Base-by-base conservation (phyloP, 2,888 invertebrate species). In the Sericinus montela region DNA sequence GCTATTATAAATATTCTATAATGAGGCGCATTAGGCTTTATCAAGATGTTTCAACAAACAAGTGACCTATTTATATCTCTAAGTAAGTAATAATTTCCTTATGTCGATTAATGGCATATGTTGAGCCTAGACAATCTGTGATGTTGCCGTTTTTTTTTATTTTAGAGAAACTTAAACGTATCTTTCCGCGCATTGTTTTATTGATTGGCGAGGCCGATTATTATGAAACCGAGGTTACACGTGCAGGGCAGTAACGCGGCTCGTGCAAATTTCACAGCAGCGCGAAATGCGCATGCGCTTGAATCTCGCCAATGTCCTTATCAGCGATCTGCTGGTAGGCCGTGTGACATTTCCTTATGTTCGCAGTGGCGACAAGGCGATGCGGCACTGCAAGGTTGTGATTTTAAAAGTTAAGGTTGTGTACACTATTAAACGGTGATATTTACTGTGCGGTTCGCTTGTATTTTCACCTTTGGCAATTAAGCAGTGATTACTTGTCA, bases 181-280 rank as follows among this genome's bases (percentile, higher is more conserved):
- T 15, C 45, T 52, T 52, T 45, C 45, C 46, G 45, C 45, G 41
- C 44, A 50, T 47, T 47, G 46, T 50, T 46, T 45, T 40, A 45
- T 41, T 51, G 51, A 25, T 40, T 48, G 34, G 44, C 52, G 42
- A 55, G 45, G 60, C 63, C 56, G 57, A 60, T 62, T 65, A 69
- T 63, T 59, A 65, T 65, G 56, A 57, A 62, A 57, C 56, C 65
- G 67, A 78, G 70, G 73, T 73, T 72, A 75, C 80, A 80, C 80
- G 80, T 80, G 80, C 54, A 51, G 52, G 55, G 51, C 63, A 67
- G 70, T 79, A 78, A 69, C 64, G 64, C 58, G 64, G 67, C 72
- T 72, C 75, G 74, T 75, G 76, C 71, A 69, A 58, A 65, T 67
- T 67, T 66, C 65, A 35, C 40, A 39, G 29, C 45, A 19, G 32